These are phyloP conservation scores for Gila robusta DNA, from an alignment of 2,797 vertebrate genomes.

Conservation along the genomic window DNA sequence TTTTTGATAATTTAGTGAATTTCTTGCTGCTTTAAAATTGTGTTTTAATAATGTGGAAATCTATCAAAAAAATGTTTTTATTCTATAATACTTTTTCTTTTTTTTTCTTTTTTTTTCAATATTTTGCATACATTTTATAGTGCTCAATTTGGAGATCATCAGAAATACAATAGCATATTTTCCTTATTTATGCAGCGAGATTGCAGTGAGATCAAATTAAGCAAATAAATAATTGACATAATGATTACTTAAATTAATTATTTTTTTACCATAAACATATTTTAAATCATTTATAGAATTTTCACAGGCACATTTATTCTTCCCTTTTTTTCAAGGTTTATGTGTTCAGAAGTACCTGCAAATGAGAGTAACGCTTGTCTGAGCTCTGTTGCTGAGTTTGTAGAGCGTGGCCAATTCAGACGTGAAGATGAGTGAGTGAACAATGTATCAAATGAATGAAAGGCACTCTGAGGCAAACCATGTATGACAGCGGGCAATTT, in stretches of 20 bases:
- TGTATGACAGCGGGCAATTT: conserved; percentile 26
- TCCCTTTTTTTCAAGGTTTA: neutral
- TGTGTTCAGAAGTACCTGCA: conserved; percentile 20
- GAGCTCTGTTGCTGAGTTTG: conserved; percentile 17
- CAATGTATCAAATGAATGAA: conserved; percentile 36
- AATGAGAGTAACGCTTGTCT: conserved; percentile 4
- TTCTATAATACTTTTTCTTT: too few species aligned
- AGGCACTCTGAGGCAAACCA: conserved; percentile 17
- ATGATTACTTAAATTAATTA: neutral
- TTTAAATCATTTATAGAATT: neutral
- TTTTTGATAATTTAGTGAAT: neutral
- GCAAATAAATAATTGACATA: neutral
- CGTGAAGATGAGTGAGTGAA: conserved; percentile 25
- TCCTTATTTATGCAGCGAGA: neutral
- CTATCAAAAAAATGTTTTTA: neutral
- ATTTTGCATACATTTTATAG: neutral
- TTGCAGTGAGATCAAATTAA: neutral
- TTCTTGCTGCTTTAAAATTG: neutral
- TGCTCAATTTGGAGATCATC: neutral
- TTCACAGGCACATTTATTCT: neutral
- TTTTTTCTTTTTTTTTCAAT: too few species aligned
- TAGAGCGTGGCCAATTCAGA: conserved; percentile 36
- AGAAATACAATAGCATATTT: neutral
- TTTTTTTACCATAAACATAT: neutral
- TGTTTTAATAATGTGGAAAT: neutral